These are phyloP conservation scores for Galerucella calmariensis DNA, from an alignment of 2,888 invertebrate genomes.

Conservation along the genomic window DNA sequence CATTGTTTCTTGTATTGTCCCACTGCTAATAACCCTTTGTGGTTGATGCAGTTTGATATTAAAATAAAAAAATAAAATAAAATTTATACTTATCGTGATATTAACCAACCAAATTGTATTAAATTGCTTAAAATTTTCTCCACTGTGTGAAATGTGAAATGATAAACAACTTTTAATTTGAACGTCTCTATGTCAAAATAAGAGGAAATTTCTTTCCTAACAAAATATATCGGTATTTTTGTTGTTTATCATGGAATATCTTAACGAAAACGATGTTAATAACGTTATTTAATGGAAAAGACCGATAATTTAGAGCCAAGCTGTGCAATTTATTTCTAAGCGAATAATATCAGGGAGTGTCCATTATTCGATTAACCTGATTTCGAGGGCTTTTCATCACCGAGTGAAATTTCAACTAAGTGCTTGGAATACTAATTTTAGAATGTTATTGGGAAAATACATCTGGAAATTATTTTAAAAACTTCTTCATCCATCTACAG, in stretches of 20 bases:
- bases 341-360: conserved; percentile 54
- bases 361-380: conserved; percentile 57
- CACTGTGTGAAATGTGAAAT: too few species aligned
- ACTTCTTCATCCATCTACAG: background rate
- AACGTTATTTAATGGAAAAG: background rate
- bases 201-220: too few species aligned
- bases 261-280: background rate
- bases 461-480: background rate
- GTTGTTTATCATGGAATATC: background rate
- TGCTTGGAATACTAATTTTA: conserved; percentile 53
- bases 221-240: background rate
- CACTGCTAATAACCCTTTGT: too few species aligned
- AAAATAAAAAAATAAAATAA: too few species aligned
- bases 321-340: conserved; percentile 49
- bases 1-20: too few species aligned
- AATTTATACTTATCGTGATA: too few species aligned
- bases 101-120: too few species aligned
- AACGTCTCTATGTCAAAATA: too few species aligned
- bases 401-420: conserved; percentile 52
- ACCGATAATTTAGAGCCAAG: conserved; percentile 27
- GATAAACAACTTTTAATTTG: too few species aligned
- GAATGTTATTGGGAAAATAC: conserved; percentile 28
- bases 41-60: too few species aligned
- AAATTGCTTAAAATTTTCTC: too few species aligned
- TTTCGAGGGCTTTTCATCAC: conserved; percentile 51